phyloP scores from a whole-genome alignment of 2,797 vertebrate species.

The Falco columbarius region DNA sequence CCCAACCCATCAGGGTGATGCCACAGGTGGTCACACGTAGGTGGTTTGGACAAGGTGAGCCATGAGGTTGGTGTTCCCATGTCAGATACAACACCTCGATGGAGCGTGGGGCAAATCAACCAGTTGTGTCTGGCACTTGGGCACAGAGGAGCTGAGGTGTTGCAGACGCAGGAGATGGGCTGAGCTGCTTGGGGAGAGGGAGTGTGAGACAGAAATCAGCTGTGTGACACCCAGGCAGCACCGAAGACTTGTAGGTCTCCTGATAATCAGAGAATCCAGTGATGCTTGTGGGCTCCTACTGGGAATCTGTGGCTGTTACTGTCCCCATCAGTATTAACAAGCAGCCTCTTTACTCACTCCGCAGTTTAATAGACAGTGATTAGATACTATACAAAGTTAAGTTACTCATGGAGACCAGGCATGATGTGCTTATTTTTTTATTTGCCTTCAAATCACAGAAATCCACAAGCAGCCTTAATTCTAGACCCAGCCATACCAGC shows the following conservation, averaged over 20 bases:
- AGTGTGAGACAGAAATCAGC: slow-evolving; percentile 35
- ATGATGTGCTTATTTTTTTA: background rate
- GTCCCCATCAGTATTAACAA: background rate
- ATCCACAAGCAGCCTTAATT: background rate
- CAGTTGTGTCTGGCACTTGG: slow-evolving; percentile 33
- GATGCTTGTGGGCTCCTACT: background rate
- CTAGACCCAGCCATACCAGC: background rate
- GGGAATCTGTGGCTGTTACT: background rate
- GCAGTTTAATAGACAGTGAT: background rate
- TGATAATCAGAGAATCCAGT: background rate
- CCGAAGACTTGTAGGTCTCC: rapidly evolving
- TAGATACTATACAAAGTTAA: background rate
- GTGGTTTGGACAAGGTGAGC: background rate
- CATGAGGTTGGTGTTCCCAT: background rate
- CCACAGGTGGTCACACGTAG: rapidly evolving
- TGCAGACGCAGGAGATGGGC: background rate
- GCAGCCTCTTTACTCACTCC: background rate
- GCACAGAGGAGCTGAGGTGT: background rate
- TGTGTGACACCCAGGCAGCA: rapidly evolving
- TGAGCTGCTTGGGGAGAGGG: background rate
- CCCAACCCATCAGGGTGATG: background rate
- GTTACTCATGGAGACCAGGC: background rate
- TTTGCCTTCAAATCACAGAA: background rate
- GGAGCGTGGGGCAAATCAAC: background rate
- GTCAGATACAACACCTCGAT: background rate